Conservation (phyloP, 2,797 vertebrate species). For the Argentina silus region DNA sequence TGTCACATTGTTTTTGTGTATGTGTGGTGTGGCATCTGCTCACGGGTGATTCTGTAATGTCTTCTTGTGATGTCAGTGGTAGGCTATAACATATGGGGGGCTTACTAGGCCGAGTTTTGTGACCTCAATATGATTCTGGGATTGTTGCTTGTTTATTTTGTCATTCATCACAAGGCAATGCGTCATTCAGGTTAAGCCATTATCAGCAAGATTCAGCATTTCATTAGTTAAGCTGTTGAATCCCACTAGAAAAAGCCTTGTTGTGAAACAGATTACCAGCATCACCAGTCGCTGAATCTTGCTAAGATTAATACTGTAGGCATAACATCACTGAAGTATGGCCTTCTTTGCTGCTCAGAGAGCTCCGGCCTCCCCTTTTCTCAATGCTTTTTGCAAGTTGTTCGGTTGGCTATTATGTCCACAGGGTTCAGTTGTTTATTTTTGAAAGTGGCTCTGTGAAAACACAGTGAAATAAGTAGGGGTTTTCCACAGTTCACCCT, state of each 20-base stretch:
- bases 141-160: slow-evolving; percentile 46
- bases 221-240: slow-evolving; percentile 43
- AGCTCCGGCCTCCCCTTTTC: no score
- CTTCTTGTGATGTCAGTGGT: neutral
- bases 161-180: slow-evolving; percentile 51
- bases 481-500: slow-evolving; percentile 55
- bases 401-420: slow-evolving; percentile 34
- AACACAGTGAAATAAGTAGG: slow-evolving; percentile 43
- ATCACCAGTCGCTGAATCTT: neutral
- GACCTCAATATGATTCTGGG: slow-evolving; percentile 63
- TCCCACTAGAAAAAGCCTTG: slow-evolving; percentile 14
- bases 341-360: no score
- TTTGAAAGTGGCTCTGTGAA: slow-evolving; percentile 44
- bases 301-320: slow-evolving; percentile 1
- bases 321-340: no score
- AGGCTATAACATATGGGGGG: slow-evolving; percentile 28
- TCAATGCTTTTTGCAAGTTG: no score
- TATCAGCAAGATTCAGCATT: slow-evolving; percentile 64
- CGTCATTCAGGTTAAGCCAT: slow-evolving; percentile 69
- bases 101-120: slow-evolving; percentile 48
- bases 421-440: slow-evolving; percentile 40
- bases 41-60: neutral
- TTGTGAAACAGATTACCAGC: slow-evolving; percentile 17
- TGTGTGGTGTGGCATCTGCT: neutral
- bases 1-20: neutral